Evolutionary conservation across 1,140 invertebrate species (phyloP).

Genomic region (Drosophila rhopaloa): DNA sequence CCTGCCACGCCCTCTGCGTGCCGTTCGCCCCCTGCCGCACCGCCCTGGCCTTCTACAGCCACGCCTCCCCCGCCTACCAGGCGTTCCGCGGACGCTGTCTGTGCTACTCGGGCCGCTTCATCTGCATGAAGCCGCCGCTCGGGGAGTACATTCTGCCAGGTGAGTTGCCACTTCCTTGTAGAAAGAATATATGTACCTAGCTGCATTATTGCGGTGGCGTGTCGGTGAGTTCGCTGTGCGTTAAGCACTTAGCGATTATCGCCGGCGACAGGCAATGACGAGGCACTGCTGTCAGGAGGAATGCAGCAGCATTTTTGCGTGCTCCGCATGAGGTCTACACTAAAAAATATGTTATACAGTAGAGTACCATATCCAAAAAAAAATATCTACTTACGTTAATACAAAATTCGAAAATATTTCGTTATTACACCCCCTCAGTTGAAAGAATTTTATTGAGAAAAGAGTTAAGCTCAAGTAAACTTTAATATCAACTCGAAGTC

Average conservation of each 20-base stretch:
- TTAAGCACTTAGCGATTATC: conserved; percentile 71
- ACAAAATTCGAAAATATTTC: too few species aligned
- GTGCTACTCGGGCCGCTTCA: conserved; percentile 95
- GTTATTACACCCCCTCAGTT: too few species aligned
- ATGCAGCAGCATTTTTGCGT: conserved; percentile 45
- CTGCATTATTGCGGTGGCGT: conserved; percentile 22
- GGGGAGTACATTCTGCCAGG: conserved; percentile 87
- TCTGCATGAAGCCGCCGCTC: conserved; percentile 94
- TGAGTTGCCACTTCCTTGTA: conserved; percentile 43
- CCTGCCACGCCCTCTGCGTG: conserved; percentile 94
- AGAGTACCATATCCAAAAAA: too few species aligned
- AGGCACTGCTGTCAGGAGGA: conserved; percentile 43
- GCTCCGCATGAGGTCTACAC: background rate
- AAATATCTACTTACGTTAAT: too few species aligned
- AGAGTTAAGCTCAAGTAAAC: too few species aligned
- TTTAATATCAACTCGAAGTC: too few species aligned
- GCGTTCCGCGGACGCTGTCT: conserved; percentile 94
- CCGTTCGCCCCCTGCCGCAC: conserved; percentile 93
- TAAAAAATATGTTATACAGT: background rate
- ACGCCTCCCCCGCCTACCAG: conserved; percentile 94
- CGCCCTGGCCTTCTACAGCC: conserved; percentile 94
- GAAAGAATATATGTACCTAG: background rate
- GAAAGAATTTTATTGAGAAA: too few species aligned
- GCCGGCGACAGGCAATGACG: conserved; percentile 67
- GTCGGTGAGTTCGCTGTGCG: conserved; percentile 40